These are phyloP conservation scores for Stylophora pistillata DNA, from an alignment of 64 coral and sea anemone genomes.

Conservation along the genomic window DNA sequence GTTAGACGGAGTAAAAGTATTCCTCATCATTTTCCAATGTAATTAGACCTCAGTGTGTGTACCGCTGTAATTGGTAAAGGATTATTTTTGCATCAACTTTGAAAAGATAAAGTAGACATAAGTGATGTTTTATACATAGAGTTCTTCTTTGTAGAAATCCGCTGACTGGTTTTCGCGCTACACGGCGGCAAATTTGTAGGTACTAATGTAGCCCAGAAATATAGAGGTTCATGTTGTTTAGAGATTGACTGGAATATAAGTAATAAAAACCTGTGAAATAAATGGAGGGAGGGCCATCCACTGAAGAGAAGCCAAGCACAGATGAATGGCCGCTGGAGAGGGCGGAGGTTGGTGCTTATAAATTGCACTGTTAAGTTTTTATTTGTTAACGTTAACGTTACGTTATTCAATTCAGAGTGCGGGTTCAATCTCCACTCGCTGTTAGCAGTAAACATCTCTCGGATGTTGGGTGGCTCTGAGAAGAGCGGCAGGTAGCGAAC, in stretches of 20 bases:
- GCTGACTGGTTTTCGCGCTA: neutral
- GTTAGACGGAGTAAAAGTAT: neutral
- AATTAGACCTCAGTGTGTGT: too few species aligned
- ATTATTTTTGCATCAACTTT: too few species aligned
- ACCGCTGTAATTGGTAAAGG: too few species aligned
- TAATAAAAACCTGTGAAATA: neutral
- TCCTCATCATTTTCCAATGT: too few species aligned
- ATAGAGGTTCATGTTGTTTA: neutral
- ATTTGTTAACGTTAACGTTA: too few species aligned
- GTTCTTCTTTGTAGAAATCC: neutral
- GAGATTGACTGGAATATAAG: neutral
- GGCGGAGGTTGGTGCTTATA: conserved; percentile 19
- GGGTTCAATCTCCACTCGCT: too few species aligned
- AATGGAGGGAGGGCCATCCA: conserved; percentile 11
- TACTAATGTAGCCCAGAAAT: too few species aligned
- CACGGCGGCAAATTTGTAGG: conserved; percentile 14
- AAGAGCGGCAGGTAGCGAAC: too few species aligned
- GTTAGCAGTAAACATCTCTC: too few species aligned
- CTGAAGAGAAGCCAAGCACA: conserved; percentile 18
- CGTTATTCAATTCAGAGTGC: too few species aligned
- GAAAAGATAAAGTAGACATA: neutral
- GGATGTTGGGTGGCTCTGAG: too few species aligned
- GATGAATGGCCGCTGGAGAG: conserved; percentile 25
- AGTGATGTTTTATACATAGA: neutral
- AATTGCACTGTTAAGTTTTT: too few species aligned